phyloP scores from a whole-genome alignment of 2,113 vertebrate genomes.

The Noturus placidus region DNA sequence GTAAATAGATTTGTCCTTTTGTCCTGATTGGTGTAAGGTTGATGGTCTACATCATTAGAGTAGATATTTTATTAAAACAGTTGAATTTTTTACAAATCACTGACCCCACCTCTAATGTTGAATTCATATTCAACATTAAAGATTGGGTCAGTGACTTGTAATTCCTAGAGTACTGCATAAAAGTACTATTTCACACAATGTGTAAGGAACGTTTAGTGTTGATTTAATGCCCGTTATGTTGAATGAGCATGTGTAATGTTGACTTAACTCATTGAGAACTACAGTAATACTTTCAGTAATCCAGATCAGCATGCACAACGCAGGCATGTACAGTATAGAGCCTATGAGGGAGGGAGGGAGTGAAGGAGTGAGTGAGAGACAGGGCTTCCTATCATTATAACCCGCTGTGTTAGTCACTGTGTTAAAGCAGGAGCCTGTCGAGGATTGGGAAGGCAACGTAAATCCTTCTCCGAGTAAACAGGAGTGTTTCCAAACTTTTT shows the following conservation, averaged over 20 bases:
- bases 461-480: neutral
- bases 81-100: neutral
- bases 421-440: neutral
- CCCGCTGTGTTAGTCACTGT: neutral
- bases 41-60: neutral
- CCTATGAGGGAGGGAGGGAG: neutral
- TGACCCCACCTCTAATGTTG: neutral
- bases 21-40: neutral
- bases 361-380: neutral
- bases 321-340: neutral
- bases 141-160: too few species aligned
- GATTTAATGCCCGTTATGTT: neutral
- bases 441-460: neutral
- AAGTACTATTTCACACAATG: neutral
- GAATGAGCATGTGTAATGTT: neutral
- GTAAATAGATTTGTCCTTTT: neutral
- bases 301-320: neutral
- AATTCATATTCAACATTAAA: neutral
- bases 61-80: neutral
- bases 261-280: neutral
- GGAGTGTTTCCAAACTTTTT: neutral
- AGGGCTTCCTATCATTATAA: conserved; percentile 9
- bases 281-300: neutral
- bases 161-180: neutral
- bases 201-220: neutral